These are phyloP conservation scores for Nothocercus julius DNA, from an alignment of 2,113 vertebrate species.

Conservation along the genomic window DNA sequence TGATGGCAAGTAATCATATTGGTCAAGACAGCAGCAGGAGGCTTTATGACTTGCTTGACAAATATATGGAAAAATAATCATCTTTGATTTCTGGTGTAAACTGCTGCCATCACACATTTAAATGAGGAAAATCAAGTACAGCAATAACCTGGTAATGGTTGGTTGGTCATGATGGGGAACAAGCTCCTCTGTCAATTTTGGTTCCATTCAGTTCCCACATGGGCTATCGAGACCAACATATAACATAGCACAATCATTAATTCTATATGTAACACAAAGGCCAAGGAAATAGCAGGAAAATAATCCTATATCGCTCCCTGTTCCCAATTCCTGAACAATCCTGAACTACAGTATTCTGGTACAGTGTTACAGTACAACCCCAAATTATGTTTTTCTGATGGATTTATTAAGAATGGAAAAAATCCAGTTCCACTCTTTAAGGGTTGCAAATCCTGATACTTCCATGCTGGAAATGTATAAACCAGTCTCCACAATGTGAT, in stretches of 20 bases:
- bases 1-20: neutral
- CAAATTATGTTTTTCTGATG: fast-evolving
- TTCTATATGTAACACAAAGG: neutral
- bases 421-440: neutral
- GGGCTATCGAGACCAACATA: neutral
- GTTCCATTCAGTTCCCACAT: neutral
- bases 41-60: neutral
- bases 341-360: neutral
- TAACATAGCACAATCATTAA: neutral
- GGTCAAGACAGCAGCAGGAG: neutral
- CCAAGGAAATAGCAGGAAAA: neutral
- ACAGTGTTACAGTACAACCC: neutral
- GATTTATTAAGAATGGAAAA: neutral
- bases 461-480: neutral
- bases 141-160: conserved; percentile 12
- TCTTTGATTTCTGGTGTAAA: conserved; percentile 34
- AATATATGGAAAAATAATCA: neutral
- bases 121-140: conserved; percentile 24
- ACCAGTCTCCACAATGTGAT: neutral
- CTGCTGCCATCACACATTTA: conserved; percentile 13
- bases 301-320: neutral
- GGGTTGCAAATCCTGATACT: neutral
- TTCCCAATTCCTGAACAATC: neutral
- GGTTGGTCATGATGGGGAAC: neutral
- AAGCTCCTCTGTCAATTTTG: conserved; percentile 12